Evolutionary conservation across 2,797 vertebrate species (phyloP).

Genomic region (Pangasius macronema): DNA sequence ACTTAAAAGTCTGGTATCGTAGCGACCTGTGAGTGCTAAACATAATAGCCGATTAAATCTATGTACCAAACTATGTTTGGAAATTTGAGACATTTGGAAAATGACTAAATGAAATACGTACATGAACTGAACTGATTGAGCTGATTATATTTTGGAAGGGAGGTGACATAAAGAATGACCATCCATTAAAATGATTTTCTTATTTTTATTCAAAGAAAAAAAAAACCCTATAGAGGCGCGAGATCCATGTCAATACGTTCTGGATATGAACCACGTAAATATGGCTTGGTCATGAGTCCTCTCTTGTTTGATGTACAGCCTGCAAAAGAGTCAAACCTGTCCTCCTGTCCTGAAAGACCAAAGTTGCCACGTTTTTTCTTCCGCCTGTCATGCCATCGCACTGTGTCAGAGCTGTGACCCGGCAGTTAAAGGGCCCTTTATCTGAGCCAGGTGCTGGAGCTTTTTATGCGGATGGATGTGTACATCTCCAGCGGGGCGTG

Average conservation of each 20-base stretch:
- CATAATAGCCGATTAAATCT: not conserved
- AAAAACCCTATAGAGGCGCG: not conserved
- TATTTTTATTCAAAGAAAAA: not conserved
- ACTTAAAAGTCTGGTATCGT: not conserved
- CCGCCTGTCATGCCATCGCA: not conserved
- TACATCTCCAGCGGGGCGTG: constrained; percentile 14
- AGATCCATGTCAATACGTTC: not conserved
- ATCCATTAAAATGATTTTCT: not conserved
- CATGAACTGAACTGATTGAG: not conserved
- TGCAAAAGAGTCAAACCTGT: not conserved
- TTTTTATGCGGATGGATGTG: constrained; percentile 8
- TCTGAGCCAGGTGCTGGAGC: constrained; percentile 28
- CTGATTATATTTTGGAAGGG: not conserved
- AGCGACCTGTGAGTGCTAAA: not conserved
- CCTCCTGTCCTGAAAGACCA: not conserved
- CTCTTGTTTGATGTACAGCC: not conserved
- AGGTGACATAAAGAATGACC: not conserved
- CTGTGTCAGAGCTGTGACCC: constrained; percentile 17
- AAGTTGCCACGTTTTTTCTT: not conserved
- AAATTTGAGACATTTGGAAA: not conserved
- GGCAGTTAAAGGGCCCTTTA: constrained; percentile 12
- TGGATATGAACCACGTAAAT: not conserved
- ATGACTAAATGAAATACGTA: not conserved
- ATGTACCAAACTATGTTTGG: not conserved
- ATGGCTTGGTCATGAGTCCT: not conserved